Conservation (phyloP, 2,797 vertebrate genomes). For the Gastrophryne carolinensis region DNA sequence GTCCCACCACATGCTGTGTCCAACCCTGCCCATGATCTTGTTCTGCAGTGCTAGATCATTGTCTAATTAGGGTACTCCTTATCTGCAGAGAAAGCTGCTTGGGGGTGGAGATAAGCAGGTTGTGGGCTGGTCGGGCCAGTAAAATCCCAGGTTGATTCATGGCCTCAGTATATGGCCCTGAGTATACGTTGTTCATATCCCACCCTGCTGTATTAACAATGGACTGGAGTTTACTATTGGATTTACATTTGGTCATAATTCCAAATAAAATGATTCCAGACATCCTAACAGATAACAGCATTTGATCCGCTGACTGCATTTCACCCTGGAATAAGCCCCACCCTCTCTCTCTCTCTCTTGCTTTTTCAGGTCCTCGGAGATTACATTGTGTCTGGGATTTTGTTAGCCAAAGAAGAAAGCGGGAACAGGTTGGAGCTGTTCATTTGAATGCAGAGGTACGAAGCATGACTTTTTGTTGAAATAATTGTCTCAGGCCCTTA, state of each 20-base stretch:
- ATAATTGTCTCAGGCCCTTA: conserved; percentile 54
- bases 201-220: no score
- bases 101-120: no score
- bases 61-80: no score
- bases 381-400: conserved; percentile 35
- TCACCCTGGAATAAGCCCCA: neutral
- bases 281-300: neutral
- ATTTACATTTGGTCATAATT: neutral
- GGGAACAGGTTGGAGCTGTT: conserved; percentile 43
- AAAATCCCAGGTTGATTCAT: no score
- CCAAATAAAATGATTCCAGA: neutral
- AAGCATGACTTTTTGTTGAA: conserved; percentile 37
- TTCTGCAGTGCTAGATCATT: no score
- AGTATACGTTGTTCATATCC: no score
- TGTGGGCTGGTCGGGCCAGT: no score
- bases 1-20: no score
- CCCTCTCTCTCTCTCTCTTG: neutral
- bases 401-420: neutral
- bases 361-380: neutral
- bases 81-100: no score
- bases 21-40: no score
- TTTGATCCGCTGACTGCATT: neutral
- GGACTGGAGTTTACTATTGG: no score
- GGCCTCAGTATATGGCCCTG: no score
- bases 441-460: conserved; percentile 43